Evolutionary conservation across 2,888 invertebrate species (phyloP), one percentile per base, ranked within the genome.

Genomic region (Papilio elwesi): DNA sequence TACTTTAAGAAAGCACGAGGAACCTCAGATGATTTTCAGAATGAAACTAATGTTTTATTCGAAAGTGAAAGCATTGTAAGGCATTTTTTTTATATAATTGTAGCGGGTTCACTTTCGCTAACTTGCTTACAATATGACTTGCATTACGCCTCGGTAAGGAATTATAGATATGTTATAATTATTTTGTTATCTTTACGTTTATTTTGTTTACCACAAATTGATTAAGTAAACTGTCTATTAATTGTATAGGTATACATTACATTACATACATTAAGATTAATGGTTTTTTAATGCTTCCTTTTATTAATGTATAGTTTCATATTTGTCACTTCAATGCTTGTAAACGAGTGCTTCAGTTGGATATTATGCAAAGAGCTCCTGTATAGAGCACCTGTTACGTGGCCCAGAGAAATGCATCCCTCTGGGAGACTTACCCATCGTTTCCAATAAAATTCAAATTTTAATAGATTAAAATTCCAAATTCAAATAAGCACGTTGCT

Each of bases 11-110:
- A n/a, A 7, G 26, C 26, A 26, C 6, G 9, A 43, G 9, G 8
- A 38, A n/a, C 59, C 11, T 62, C 36, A 16, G 15, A 59, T 47
- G 6, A 11, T 13, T 73, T 68, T 57, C 43, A 57, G 51, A 73
- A 73, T 43, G 73, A 68, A 64, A 68, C 57, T 68, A 73, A 64
- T 71, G 52, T 62, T 68, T 67, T 52, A 63, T 68, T 68, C 12
- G 51, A 57, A 68, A 69, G 73, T 73, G 73, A 73, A 73, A 73
- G 73, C 68, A 47, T 38, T 68, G 36, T 68, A 65, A 64, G 64
- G 51, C 49, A 26, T 62, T 63, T 64, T n/a, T 64, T 63, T 72
- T 26, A 51, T 72, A 48, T 57, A 68, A 68, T 68, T 73, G 63
- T 65, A 43, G 48, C 26, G 13, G 38, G 49, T 16, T 57, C 15